Base-by-base conservation (phyloP, 2,797 vertebrate species). In the Heliangelus exortis region DNA sequence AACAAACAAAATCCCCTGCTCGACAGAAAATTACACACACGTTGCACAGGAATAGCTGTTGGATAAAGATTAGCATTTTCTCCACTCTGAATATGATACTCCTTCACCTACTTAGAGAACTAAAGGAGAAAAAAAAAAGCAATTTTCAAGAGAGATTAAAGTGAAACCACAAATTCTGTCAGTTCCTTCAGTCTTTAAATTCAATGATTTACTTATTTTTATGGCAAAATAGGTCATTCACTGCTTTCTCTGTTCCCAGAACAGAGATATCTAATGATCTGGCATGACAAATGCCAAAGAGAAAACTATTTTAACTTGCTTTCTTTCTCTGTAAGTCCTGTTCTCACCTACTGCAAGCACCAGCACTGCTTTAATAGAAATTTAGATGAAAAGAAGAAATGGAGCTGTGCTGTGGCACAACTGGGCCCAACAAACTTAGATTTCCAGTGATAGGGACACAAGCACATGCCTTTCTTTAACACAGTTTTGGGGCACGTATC, bases 151-250 rank as follows among this genome's bases (percentile, higher is more conserved):
- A 55, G 45, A 73, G 47, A 57, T 84, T 43, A 73, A 51, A 84
- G 51, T 13, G 43, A 94, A 90, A 85, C 75, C 80, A 78, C 77
- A 83, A 69, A 66, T 73, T 89, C 62, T 83, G 68, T 76, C 65
- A 61, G 47, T 86, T 83, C 73, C 81, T 77, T 65, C 87, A 69
- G 41, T 67, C 61, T 51, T 80, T 55, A 33, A 89, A 84, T 59
- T 59, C 48, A 28, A 10, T 75, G 66, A 84, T 89, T 87, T 87
- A 62, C 50, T 89, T 71, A 41, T 75, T 91, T 93, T 89, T 58
- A 72, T 66, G 82, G 88, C 82, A 89, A 82, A 91, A 67, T 81
- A 83, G 67, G 71, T 47, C 82, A 74, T 75, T 81, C 85, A 74
- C 36, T 48, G 67, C 62, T 74, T 39, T 6, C 58, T 66, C 47